A percentile compares a stretch with the other conserved stretches of the same genome.
phyloP scores from a whole-genome alignment of 2,888 invertebrate genomes.

The Tetramorium bicarinatum region DNA sequence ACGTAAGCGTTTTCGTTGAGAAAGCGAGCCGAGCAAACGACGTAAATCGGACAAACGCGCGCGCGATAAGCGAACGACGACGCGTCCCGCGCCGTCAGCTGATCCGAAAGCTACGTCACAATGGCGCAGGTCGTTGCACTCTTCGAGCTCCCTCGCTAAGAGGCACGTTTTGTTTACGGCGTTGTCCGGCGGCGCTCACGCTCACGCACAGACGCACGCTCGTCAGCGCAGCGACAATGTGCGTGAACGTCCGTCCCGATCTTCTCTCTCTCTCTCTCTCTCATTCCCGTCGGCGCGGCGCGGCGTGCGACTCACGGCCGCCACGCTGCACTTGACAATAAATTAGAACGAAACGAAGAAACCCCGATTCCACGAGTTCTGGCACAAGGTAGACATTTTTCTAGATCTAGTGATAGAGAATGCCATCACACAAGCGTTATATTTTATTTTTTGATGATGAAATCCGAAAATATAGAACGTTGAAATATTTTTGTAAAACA shows the following conservation, averaged over 20 bases:
- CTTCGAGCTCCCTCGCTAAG: constrained; percentile 55
- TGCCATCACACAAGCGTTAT: not conserved
- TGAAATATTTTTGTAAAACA: constrained; percentile 1
- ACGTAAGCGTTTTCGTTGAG: not conserved
- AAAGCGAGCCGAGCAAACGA: not conserved
- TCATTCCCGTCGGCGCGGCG: constrained; percentile 60
- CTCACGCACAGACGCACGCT: constrained; percentile 46
- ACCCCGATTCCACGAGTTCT: constrained; percentile 59
- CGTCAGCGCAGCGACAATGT: constrained; percentile 41
- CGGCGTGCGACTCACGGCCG: constrained; percentile 73
- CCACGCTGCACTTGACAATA: constrained; percentile 71
- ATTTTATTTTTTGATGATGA: not conserved
- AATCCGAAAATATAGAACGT: not conserved
- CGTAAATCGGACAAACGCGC: constrained; percentile 19
- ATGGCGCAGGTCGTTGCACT: constrained; percentile 75
- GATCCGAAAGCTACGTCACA: constrained; percentile 73
- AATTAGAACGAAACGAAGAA: constrained; percentile 76
- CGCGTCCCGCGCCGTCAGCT: constrained; percentile 65
- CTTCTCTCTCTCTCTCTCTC: constrained; percentile 23
- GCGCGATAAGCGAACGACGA: constrained; percentile 49
- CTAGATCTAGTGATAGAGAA: not conserved
- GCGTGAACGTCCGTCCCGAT: constrained; percentile 55
- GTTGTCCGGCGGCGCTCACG: constrained; percentile 46
- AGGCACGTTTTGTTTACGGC: constrained; percentile 64
- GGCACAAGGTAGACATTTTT: constrained; percentile 55